Percentiles rank a stretch among this genome's conserved stretches.
These are phyloP conservation scores for Melanerpes formicivorus DNA, from an alignment of 2,113 vertebrate genomes.

Conservation along the genomic window DNA sequence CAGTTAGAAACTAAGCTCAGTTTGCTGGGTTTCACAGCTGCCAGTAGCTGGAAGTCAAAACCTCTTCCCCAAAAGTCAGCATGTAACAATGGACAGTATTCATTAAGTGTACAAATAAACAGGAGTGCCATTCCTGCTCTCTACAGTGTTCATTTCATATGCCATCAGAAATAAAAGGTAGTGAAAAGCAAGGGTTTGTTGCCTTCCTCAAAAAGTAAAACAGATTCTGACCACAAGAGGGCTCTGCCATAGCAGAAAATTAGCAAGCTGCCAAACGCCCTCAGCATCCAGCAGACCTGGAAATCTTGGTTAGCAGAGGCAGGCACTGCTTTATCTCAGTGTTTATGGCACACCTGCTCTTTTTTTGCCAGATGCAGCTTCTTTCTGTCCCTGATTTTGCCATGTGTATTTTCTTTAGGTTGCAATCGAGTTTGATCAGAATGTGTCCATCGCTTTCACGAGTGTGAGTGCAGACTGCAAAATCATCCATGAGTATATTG, in stretches of 20 bases:
- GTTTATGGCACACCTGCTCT: neutral
- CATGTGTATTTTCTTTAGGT: constrained; percentile 78
- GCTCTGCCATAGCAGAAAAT: constrained; percentile 17
- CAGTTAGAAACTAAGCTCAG: neutral
- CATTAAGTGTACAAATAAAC: neutral
- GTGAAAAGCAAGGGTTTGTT: neutral
- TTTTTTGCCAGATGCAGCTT: neutral
- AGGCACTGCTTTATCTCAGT: neutral
- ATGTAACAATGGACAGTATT: neutral
- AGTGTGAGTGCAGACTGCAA: constrained; percentile 94
- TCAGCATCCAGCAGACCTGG: neutral
- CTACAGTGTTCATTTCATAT: neutral
- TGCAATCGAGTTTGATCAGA: constrained; percentile 94
- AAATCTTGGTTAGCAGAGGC: neutral
- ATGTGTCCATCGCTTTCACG: constrained; percentile 88
- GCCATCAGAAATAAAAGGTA: neutral
- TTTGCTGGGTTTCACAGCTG: neutral
- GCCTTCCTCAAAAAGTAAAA: neutral
- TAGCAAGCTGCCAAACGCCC: neutral
- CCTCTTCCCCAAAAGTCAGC: neutral
- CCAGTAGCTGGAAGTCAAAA: neutral
- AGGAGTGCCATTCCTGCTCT: neutral
- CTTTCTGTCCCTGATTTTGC: neutral
- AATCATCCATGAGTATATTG: constrained; percentile 94
- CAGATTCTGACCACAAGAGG: constrained; percentile 62